These are phyloP conservation scores for Tragelaphus scriptus DNA, from an alignment of 2,113 vertebrate species.

Conservation along the genomic window DNA sequence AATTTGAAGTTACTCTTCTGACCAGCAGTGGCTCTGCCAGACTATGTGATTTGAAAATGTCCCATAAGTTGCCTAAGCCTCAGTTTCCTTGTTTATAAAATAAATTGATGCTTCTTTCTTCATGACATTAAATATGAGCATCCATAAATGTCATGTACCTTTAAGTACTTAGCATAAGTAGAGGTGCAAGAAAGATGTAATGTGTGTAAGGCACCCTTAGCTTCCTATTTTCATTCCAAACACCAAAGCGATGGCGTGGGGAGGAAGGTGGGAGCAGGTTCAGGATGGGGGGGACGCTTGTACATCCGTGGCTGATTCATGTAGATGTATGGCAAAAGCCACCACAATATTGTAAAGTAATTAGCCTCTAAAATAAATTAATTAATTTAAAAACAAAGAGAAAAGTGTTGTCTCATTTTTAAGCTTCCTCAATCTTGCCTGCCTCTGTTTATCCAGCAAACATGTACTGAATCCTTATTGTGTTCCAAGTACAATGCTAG, in stretches of 20 bases:
- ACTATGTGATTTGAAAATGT: background rate
- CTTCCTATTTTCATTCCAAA: background rate
- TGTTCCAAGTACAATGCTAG: too few relatives aligned
- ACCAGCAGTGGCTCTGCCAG: background rate
- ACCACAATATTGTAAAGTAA: background rate
- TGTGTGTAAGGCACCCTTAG: background rate
- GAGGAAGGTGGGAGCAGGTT: background rate
- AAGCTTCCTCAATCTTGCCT: background rate
- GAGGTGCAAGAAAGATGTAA: background rate
- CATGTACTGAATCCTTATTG: background rate
- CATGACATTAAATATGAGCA: background rate
- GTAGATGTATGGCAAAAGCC: background rate
- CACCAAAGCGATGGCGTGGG: background rate
- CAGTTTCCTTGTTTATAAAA: background rate
- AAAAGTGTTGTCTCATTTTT: background rate
- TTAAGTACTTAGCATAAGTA: background rate
- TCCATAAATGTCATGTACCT: background rate
- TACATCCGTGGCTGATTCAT: background rate
- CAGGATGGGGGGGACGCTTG: background rate
- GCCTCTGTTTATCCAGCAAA: background rate
- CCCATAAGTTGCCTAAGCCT: background rate
- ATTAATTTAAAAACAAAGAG: background rate
- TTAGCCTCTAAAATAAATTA: background rate
- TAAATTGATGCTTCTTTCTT: background rate
- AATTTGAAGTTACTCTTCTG: background rate